Evolutionary conservation across 2,888 invertebrate genomes (phyloP).

Genomic region (Sthenelais limicola): DNA sequence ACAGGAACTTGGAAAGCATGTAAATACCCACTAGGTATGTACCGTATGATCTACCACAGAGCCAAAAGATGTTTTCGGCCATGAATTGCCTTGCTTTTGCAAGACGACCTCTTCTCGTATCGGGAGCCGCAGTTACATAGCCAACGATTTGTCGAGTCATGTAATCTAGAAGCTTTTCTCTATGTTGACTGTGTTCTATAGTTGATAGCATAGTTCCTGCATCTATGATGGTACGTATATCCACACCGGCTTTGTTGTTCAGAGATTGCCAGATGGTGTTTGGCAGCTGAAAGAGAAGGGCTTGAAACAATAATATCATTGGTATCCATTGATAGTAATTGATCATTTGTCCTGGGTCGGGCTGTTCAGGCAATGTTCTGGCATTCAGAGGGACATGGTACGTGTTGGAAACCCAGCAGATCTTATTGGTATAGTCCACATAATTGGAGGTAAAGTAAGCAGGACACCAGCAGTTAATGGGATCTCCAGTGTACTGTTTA

Average conservation of each 20-base stretch:
- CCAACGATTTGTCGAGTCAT: conserved; percentile 9
- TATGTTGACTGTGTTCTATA: conserved; percentile 5
- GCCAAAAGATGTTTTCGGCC: conserved; percentile 16
- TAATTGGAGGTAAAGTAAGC: conserved; percentile 64
- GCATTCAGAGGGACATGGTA: conserved; percentile 74
- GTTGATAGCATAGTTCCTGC: conserved; percentile 36
- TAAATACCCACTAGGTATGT: conserved; percentile 73
- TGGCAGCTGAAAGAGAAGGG: conserved; percentile 74
- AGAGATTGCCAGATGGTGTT: conserved; percentile 73
- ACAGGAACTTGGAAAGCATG: conserved; percentile 71
- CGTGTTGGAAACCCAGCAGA: conserved; percentile 75
- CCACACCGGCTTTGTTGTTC: conserved; percentile 19
- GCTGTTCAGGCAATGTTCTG: conserved; percentile 67
- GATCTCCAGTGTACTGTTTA: conserved; percentile 17
- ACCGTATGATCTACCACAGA: conserved; percentile 73
- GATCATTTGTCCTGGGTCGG: conserved; percentile 69
- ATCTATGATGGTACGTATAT: conserved; percentile 48
- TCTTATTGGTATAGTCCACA: conserved; percentile 75
- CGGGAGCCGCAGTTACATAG: conserved; percentile 2
- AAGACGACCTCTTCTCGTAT: not conserved
- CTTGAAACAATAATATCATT: conserved; percentile 73
- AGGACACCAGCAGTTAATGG: conserved; percentile 35
- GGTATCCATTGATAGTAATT: conserved; percentile 73
- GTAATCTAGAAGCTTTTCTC: conserved; percentile 10
- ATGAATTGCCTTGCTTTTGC: conserved; percentile 10